These are phyloP conservation scores for Periophthalmus modestus DNA, from an alignment of 2,113 vertebrate genomes.

Conservation along the genomic window DNA sequence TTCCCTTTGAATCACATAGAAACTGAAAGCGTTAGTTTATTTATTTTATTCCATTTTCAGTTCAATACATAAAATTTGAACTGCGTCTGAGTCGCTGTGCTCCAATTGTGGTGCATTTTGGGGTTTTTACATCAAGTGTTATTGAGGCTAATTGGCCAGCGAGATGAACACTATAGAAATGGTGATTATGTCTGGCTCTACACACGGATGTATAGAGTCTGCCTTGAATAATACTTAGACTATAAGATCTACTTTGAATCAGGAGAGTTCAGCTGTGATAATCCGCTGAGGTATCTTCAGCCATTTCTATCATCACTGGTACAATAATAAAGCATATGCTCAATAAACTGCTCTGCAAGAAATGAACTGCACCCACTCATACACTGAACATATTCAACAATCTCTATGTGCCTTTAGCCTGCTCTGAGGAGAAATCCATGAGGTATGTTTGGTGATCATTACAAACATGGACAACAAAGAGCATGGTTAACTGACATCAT, in stretches of 20 bases:
- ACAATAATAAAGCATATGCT: background rate
- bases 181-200: constrained; percentile 34
- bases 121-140: constrained; percentile 25
- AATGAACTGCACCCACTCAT: background rate
- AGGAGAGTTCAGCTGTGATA: constrained; percentile 65
- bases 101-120: background rate
- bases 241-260: constrained; percentile 47
- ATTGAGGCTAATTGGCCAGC: constrained; percentile 38
- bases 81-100: too few species aligned
- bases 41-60: too few species aligned
- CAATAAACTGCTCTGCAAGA: background rate
- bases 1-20: too few species aligned
- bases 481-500: background rate
- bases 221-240: constrained; percentile 42
- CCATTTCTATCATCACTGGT: background rate
- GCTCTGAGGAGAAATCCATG: background rate
- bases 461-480: background rate
- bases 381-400: background rate
- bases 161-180: constrained; percentile 57
- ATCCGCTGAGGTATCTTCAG: constrained; percentile 49
- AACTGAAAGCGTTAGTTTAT: too few species aligned
- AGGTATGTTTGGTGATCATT: background rate
- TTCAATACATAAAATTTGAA: too few species aligned
- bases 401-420: too few species aligned
- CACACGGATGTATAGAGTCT: constrained; percentile 34